Base-by-base conservation (phyloP, 2,888 invertebrate genomes). In the Caenorhabditis sinica region DNA sequence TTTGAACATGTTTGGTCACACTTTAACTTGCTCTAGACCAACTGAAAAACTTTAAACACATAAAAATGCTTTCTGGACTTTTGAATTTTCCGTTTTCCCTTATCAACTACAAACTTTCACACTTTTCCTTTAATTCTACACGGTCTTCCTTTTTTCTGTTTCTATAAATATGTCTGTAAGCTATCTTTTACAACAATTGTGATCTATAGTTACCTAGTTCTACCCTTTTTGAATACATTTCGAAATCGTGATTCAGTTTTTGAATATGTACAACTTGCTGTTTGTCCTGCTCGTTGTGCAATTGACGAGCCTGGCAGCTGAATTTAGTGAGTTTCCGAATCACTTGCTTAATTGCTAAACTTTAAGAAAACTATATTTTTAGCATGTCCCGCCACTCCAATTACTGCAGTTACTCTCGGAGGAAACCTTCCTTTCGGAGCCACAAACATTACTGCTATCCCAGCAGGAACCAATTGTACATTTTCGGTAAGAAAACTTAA, bases 361-460 rank as follows among this genome's bases (percentile, higher is more conserved):
- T 49, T n/a, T n/a, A n/a, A n/a, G n/a, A 49, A 49, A 9, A 49
- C n/a, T 4, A 15, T 33, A 33, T 28, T 43, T 63, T 76, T 68
- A 79, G 79, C n/a, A 6, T 79, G 79, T 33, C 71, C 69, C 8
- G 43, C 40, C 3, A 6, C 33, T 2, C 43, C 33, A 0, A 79
- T 71, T 23, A 71, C 71, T 0, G 13, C 13, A 6, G 17, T 3
- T 4, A 56, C 40, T 2, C 3, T 28, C n/a, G n/a, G n/a, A n/a
- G 79, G 79, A 43, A 28, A 25, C 4, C 11, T 79, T 15, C 79
- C 79, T 63, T 9, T 40, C 1, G 79, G 79, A 30, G 79, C 71
- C 23, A 79, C 71, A 5, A 49, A 51, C 8, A 43, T 79, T 25
- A 51, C 65, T 13, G 13, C 28, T 25, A 40, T 79, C 17, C 71